These are phyloP conservation scores for Oasisia sp. DNA, from an alignment of 2,888 invertebrate species.

Conservation along the genomic window DNA sequence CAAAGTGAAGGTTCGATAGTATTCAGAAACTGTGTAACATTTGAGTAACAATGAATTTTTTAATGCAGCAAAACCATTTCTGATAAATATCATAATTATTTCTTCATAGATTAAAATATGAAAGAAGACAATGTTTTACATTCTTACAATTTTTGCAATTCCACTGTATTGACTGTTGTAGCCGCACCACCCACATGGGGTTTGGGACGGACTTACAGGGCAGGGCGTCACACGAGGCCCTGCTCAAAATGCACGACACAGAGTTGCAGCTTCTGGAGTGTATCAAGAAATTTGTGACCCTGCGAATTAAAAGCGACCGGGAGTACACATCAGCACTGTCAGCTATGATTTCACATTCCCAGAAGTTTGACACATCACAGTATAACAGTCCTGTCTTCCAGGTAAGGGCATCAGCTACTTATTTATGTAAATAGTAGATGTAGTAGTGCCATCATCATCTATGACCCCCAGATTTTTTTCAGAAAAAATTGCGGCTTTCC, in stretches of 20 bases:
- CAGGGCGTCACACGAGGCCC: slow-evolving; percentile 89
- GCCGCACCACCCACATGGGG: slow-evolving; percentile 66
- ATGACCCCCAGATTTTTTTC: neutral
- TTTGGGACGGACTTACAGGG: slow-evolving; percentile 89
- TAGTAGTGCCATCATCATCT: neutral
- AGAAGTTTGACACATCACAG: slow-evolving; percentile 56
- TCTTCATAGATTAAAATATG: neutral
- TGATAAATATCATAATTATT: neutral
- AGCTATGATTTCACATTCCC: slow-evolving; percentile 57
- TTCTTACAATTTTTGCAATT: neutral
- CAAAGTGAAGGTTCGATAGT: no score
- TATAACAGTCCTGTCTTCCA: slow-evolving; percentile 54
- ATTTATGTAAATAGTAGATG: neutral
- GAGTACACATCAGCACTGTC: slow-evolving; percentile 86
- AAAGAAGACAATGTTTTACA: neutral
- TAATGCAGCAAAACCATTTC: neutral
- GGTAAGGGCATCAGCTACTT: slow-evolving; percentile 42
- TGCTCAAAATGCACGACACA: slow-evolving; percentile 89
- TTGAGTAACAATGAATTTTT: neutral
- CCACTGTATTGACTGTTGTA: neutral
- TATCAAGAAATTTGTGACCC: slow-evolving; percentile 86
- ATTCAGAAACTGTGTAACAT: no score
- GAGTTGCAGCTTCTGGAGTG: slow-evolving; percentile 91
- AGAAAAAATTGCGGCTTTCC: neutral
- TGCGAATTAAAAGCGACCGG: slow-evolving; percentile 89